These are phyloP conservation scores for Yponomeuta plumbellus DNA, from an alignment of 2,888 invertebrate genomes.

Conservation along the genomic window DNA sequence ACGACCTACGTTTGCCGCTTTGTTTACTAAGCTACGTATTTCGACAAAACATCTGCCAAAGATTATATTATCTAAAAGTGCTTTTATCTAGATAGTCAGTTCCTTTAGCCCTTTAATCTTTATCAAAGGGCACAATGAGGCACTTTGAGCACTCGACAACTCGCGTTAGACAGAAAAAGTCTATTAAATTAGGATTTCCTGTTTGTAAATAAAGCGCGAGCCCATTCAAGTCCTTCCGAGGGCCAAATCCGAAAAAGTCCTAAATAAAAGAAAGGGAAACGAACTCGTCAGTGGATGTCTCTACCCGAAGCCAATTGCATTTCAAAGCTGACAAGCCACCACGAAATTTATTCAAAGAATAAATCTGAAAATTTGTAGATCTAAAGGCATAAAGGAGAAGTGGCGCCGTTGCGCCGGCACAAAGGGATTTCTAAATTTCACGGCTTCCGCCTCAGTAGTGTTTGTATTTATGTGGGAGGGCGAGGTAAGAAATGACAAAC, in stretches of 20 bases:
- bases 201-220: conserved; percentile 28
- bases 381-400: conserved; percentile 70
- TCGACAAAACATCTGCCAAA: background rate
- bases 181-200: conserved; percentile 23
- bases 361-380: conserved; percentile 77
- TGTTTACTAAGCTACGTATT: background rate
- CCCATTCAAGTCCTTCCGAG: conserved; percentile 37
- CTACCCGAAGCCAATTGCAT: conserved; percentile 73
- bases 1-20: background rate
- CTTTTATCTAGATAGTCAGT: background rate
- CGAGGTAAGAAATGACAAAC: conserved; percentile 69
- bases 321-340: conserved; percentile 74
- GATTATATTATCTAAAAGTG: background rate
- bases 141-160: conserved; percentile 4
- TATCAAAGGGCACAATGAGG: conserved; percentile 9
- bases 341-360: conserved; percentile 76
- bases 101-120: conserved; percentile 8
- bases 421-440: conserved; percentile 77
- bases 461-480: conserved; percentile 71
- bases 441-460: conserved; percentile 68
- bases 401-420: conserved; percentile 69
- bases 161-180: background rate
- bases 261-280: conserved; percentile 51
- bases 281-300: conserved; percentile 68
- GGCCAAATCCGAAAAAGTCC: conserved; percentile 47